Evolutionary conservation across 2,888 invertebrate species (phyloP), one percentile per base, ranked within the genome.

Genomic region (Tenthredo scrophulariae): DNA sequence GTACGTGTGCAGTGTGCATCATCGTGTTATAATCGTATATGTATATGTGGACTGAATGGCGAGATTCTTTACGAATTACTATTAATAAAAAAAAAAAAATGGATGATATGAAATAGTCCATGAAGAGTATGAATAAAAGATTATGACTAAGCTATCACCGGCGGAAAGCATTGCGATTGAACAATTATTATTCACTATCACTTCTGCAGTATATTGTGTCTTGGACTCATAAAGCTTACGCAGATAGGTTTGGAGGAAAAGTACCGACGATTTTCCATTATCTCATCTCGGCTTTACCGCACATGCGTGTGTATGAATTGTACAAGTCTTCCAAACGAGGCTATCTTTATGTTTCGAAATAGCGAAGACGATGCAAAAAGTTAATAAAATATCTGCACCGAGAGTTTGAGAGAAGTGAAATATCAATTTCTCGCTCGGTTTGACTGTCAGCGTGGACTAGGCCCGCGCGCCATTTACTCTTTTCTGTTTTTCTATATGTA

Each of bases 161-260:
- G 72, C 43, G 22, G 1, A 43, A 74, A 74, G 72, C 72, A 74
- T 74, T 74, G 43, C 43, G 43, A 74, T 74, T 74, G 4, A 9
- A 33, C 72, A 22, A 43, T 40, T 22, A 22, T 22, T 22, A 43
- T 74, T 74, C 9, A 22, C 43, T 43, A 74, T 74, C 22, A 15
- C n/a, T 43, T 13, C 15, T 46, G 46, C 62, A 26, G 29, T 70
- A 37, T 43, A 74, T 43, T 43, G 43, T 22, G 4, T 13, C 3
- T 43, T 22, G 10, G 22, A n/a, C 22, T 22, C 22, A 74, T 10
- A 74, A 43, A 74, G 72, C 72, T 33, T 67, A 15, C 7, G 40
- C 72, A 74, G 37, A 29, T 43, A 43, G 10, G 29, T 43, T 10
- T 9, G 18, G 18, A 18, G 13, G 67, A 67, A 13, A 67, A 7